Base-by-base conservation (phyloP, 1,140 invertebrate genomes). In the Drosophila ironensis region DNA sequence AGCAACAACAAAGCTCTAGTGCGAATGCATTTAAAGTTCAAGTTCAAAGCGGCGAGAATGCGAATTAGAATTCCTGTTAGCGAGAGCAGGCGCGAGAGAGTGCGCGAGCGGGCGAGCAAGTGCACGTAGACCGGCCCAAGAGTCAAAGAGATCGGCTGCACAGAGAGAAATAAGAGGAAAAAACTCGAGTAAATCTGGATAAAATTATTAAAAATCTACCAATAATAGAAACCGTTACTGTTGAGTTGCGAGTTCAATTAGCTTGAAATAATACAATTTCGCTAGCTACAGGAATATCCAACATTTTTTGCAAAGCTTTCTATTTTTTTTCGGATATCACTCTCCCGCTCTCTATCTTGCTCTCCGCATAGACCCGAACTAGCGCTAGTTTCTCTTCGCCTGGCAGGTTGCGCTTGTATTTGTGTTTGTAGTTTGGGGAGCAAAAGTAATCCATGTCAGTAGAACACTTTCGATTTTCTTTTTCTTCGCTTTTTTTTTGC, bases 381-480 rank as follows among this genome's bases (percentile, higher is more conserved):
- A 78, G 67, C 37, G 48, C 45, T 82, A 77, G 70, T 82, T 84
- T 82, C 71, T 75, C 56, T 75, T 54, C 47, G 63, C 46, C 38
- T 7, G 25, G n/a, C 20, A 22, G n/a, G 19, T 17, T 52, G 56
- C n/a, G n/a, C n/a, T 27, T 56, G 41, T 42, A 46, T 54, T 68
- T 57, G 73, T 51, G 38, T 37, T 25, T 57, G 66, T 60, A 59
- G 73, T 52, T 68, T 51, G 51, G 54, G 33, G 35, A 37, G 61
- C 60, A 75, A 70, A 88, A 88, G 66, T 87, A 89, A 89, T 89
- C 82, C 72, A 78, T 89, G 87, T 89, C 87, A 89, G 87, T 89
- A 78, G 87, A 89, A 74, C 87, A 89, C 87, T 89, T 86, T 89
- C 87, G 71, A 69, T 89, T 88, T 87, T 84, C 53, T 75, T 78